Percentiles rank a stretch among this genome's conserved stretches.
phyloP scores from a whole-genome alignment of 2,113 vertebrate genomes.

The Calidris pugnax region DNA sequence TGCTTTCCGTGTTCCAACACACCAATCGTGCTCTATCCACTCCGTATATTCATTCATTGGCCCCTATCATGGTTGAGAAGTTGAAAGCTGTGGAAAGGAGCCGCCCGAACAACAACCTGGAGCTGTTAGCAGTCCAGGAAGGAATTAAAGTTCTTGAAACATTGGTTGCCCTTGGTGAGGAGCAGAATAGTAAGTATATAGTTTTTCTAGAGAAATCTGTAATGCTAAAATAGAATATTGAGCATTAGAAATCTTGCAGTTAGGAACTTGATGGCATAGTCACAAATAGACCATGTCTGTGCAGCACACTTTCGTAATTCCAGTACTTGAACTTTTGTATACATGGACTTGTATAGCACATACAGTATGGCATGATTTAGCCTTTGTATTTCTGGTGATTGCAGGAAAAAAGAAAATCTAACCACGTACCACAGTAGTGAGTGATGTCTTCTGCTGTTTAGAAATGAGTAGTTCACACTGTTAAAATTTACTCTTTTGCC shows the following conservation, averaged over 20 bases:
- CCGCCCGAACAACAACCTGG: conserved; percentile 79
- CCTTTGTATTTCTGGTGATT: neutral
- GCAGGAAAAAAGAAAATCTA: neutral
- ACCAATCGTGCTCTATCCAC: conserved; percentile 90
- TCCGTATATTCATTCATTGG: conserved; percentile 94
- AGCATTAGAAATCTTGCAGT: neutral
- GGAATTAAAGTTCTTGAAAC: conserved; percentile 94
- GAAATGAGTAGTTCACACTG: neutral
- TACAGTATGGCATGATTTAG: neutral
- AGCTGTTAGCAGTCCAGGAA: conserved; percentile 94
- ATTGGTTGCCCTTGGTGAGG: conserved; percentile 92
- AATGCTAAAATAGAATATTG: neutral
- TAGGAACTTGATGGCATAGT: neutral
- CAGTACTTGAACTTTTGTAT: neutral
- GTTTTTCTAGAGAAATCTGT: neutral
- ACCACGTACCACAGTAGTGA: neutral
- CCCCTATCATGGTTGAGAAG: conserved; percentile 93
- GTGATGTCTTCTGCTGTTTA: neutral
- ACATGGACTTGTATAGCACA: neutral
- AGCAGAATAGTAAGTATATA: conserved; percentile 90
- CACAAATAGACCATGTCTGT: neutral
- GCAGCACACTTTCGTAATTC: neutral
- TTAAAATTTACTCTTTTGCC: neutral
- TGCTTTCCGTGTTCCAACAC: conserved; percentile 96
- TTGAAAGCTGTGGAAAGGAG: conserved; percentile 89